phyloP scores from a whole-genome alignment of 2,113 vertebrate genomes.

The Pitta sordida region DNA sequence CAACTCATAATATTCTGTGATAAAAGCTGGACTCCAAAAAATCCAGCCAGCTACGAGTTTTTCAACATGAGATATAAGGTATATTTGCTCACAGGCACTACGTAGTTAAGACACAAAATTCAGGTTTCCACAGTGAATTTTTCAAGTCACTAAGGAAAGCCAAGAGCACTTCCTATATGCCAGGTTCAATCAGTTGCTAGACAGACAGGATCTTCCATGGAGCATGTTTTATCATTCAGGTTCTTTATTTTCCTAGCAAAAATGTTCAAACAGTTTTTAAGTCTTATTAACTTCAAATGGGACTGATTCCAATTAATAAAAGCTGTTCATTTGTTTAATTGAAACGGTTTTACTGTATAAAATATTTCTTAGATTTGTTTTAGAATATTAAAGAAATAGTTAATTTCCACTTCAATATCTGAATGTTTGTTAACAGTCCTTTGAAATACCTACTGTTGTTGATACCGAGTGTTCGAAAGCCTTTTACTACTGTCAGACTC shows the following conservation, averaged over 20 bases:
- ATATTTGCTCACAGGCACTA: neutral
- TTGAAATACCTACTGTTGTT: neutral
- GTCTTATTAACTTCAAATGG: neutral
- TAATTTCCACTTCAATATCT: neutral
- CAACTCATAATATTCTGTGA: too few relatives aligned
- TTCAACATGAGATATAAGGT: neutral
- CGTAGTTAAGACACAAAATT: neutral
- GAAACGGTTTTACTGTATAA: neutral
- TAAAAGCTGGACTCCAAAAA: neutral
- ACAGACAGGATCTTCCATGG: neutral
- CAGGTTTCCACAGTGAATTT: neutral
- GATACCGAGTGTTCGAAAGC: neutral
- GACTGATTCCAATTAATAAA: conserved; percentile 11
- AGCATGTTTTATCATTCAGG: neutral
- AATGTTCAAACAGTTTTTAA: neutral
- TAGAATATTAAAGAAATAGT: neutral
- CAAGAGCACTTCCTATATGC: neutral
- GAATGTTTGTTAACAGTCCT: neutral
- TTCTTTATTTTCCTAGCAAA: neutral
- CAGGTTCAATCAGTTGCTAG: neutral
- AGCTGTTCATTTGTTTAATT: neutral
- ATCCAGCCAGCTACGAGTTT: neutral
- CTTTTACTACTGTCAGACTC: neutral
- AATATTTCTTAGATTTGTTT: neutral
- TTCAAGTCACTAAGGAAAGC: neutral